Conservation (phyloP, 2,797 vertebrate species). For the Galaxias olidus region DNA sequence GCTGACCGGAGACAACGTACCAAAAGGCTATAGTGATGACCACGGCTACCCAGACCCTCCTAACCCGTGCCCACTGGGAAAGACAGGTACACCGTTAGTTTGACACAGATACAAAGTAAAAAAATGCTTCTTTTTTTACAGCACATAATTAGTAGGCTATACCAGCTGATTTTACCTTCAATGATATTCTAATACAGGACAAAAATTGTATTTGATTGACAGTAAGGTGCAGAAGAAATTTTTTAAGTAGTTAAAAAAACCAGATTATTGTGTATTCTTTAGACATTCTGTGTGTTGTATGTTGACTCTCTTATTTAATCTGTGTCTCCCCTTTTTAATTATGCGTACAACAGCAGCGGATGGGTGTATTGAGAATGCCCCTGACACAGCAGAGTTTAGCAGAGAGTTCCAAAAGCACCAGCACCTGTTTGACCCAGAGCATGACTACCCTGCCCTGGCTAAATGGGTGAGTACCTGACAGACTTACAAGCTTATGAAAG, state of each 20-base stretch:
- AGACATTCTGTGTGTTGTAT: too few relatives aligned
- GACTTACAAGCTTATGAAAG: not conserved
- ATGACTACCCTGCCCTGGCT: conserved; percentile 86
- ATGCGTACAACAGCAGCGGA: conserved; percentile 75
- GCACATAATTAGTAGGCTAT: too few relatives aligned
- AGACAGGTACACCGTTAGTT: conserved; percentile 78
- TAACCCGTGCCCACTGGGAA: conserved; percentile 93
- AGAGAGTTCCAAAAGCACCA: conserved; percentile 94
- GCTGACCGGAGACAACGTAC: conserved; percentile 92
- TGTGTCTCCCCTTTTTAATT: not conserved
- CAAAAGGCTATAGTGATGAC: conserved; percentile 94
- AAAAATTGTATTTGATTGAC: too few relatives aligned
- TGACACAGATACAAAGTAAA: not conserved
- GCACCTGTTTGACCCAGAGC: conserved; percentile 93
- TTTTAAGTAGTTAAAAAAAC: too few relatives aligned
- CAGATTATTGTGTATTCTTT: too few relatives aligned
- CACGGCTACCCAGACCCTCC: conserved; percentile 97
- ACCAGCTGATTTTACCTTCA: too few relatives aligned
- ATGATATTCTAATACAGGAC: too few relatives aligned
- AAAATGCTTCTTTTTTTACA: not conserved
- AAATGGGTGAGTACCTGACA: conserved; percentile 88
- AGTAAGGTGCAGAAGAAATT: too few relatives aligned
- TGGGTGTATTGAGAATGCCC: conserved; percentile 92
- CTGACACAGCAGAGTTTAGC: conserved; percentile 96
- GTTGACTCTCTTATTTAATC: too few relatives aligned